Base-by-base conservation (phyloP, 2,113 vertebrate species). In the Rhabdomys dilectus region DNA sequence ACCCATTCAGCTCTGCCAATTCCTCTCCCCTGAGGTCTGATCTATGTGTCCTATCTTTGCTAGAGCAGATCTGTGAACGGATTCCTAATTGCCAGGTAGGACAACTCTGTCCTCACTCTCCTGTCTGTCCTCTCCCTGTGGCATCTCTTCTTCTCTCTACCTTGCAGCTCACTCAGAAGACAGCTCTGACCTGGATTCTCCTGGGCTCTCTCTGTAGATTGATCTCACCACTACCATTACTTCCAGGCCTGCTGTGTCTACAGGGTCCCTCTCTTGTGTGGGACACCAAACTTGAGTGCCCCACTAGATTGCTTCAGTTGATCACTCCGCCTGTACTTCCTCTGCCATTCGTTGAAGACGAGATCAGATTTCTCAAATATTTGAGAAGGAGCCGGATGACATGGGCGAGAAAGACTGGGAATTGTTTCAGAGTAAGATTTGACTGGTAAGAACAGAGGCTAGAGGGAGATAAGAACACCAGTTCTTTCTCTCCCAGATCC, bases 111-210 rank as follows among this genome's bases (percentile, higher is more conserved):
- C 62, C 58, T 81, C 45, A 26, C 66, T 88, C 26, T 62, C 53
- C 26, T 73, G 70, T 73, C 70, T 58, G 73, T 48, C 56, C 15
- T 53, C 39, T 81, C 75, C 58, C n/a, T 31, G 5, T 66, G 51
- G 3, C 48, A 34, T 92, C 58, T 34, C 45, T 80, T 29, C 51
- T 24, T 26, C 22, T 29, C 24, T 66, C 3, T 1, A 17, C 13
- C 42, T 11, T 70, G 11, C 0, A 19, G 13, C 45, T 1, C 0
- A 0, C 24, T 84, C 16, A 0, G 5, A 51, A 21, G 17, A 0
- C 15, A 82, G 81, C 68, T 51, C 39, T 87, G 87, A 81, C 34
- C 7, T 11, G 45, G 15, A 58, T 75, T 36, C 34, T 58, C 36
- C 42, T 39, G 90, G 85, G n/a, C 11, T 81, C 56, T 58, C 34